Percentiles rank a stretch among this genome's conserved stretches.
phyloP scores from a whole-genome alignment of 2,797 vertebrate species.

The Uromys caudimaculatus region DNA sequence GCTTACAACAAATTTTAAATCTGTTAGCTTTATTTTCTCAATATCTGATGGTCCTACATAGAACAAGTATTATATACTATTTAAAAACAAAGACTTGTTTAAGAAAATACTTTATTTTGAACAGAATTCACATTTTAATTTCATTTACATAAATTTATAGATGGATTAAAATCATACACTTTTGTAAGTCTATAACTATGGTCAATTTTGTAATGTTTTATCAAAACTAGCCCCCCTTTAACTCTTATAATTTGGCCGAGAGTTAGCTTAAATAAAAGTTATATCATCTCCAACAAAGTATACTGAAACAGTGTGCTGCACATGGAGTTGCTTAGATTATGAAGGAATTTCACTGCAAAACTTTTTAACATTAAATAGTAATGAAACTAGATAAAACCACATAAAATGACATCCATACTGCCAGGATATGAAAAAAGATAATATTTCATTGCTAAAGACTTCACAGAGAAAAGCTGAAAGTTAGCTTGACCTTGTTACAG shows the following conservation, averaged over 20 bases:
- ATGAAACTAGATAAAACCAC: not conserved
- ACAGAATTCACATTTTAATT: not conserved
- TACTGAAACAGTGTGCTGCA: not conserved
- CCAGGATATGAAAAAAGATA: not conserved
- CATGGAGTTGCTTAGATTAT: not conserved
- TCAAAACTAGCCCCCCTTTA: not conserved
- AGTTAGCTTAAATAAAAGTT: conserved; percentile 4
- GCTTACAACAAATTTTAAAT: not conserved
- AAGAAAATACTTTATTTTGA: not conserved
- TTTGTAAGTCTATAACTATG: not conserved
- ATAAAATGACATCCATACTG: not conserved
- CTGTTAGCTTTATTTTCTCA: not conserved
- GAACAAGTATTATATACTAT: not conserved
- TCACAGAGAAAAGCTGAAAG: not conserved
- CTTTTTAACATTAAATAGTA: not conserved
- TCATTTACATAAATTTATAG: not conserved
- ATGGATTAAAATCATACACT: not conserved
- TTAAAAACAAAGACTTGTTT: not conserved
- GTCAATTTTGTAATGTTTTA: not conserved
- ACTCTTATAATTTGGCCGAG: not conserved
- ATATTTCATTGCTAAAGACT: not conserved
- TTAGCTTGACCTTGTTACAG: not conserved
- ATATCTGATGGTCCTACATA: not conserved
- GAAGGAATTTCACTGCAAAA: not conserved
- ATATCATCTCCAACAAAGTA: not conserved